A percentile compares a stretch with the other conserved stretches of the same genome.
phyloP scores from a whole-genome alignment of 1,140 invertebrate species.

The Theocolax elegans region DNA sequence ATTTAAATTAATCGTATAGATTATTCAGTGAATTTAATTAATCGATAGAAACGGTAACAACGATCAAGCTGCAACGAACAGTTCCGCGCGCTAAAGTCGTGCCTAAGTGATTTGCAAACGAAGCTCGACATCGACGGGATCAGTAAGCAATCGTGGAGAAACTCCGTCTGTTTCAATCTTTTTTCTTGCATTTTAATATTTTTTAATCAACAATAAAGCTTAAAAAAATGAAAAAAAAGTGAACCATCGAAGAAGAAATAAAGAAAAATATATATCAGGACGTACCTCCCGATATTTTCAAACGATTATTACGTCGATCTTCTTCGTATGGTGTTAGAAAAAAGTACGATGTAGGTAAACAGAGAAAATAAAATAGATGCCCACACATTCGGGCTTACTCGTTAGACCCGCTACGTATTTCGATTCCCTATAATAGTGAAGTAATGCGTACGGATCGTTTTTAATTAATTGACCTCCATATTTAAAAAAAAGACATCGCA shows the following conservation, averaged over 20 bases:
- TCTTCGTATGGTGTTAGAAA: background rate
- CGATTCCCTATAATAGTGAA: constrained; percentile 43
- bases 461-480: background rate
- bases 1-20: no score
- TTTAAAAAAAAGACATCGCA: background rate
- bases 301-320: background rate
- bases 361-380: constrained; percentile 49
- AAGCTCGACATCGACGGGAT: constrained; percentile 48
- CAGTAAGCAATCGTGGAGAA: constrained; percentile 64
- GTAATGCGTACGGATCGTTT: constrained; percentile 53
- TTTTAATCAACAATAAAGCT: constrained; percentile 43
- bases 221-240: background rate
- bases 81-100: constrained; percentile 57
- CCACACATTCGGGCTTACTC: constrained; percentile 64
- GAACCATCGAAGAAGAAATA: constrained; percentile 47
- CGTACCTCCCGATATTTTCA: constrained; percentile 62
- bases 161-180: constrained; percentile 38
- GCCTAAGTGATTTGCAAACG: constrained; percentile 30
- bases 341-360: background rate
- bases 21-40: no score
- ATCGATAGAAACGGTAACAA: constrained; percentile 52
- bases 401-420: constrained; percentile 49
- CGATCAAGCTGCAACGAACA: constrained; percentile 52
- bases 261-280: no score
- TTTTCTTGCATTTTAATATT: constrained; percentile 39